Conservation (phyloP, 2,797 vertebrate genomes). For the Urocyon cinereoargenteus region DNA sequence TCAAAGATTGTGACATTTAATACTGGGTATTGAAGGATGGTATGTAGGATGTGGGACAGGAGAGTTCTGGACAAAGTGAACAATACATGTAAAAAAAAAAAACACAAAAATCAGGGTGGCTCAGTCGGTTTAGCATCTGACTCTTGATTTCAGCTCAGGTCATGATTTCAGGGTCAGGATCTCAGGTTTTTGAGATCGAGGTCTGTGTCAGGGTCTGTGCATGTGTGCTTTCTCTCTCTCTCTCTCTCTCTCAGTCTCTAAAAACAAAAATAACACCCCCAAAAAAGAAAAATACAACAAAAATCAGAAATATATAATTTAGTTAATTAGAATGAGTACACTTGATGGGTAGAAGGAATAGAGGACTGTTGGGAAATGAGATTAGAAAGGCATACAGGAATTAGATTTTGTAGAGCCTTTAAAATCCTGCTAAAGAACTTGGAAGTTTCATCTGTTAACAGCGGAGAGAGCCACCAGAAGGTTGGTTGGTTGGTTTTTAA, state of each 20-base stretch:
- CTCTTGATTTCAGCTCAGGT: no score
- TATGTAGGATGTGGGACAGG: background rate
- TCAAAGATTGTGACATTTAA: constrained; percentile 15
- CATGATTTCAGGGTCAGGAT: no score
- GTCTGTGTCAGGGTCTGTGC: no score
- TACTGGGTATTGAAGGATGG: background rate
- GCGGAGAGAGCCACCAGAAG: background rate
- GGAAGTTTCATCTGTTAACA: background rate
- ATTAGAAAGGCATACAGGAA: constrained; percentile 26
- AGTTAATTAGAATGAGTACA: background rate
- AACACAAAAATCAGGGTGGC: background rate
- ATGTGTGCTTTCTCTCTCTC: no score
- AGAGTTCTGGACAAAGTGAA: constrained; percentile 28
- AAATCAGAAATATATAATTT: background rate
- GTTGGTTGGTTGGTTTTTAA: constrained; percentile 61
- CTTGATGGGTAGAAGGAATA: background rate
- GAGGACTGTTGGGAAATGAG: background rate
- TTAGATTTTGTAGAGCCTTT: constrained; percentile 34
- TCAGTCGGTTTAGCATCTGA: no score
- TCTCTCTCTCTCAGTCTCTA: no score
- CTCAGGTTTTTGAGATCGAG: no score
- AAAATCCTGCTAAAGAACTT: background rate
- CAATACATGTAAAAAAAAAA: background rate
- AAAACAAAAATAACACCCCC: no score
- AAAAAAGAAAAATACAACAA: background rate